Conservation (phyloP, 2,888 invertebrate genomes). For the Cinara cedri region DNA sequence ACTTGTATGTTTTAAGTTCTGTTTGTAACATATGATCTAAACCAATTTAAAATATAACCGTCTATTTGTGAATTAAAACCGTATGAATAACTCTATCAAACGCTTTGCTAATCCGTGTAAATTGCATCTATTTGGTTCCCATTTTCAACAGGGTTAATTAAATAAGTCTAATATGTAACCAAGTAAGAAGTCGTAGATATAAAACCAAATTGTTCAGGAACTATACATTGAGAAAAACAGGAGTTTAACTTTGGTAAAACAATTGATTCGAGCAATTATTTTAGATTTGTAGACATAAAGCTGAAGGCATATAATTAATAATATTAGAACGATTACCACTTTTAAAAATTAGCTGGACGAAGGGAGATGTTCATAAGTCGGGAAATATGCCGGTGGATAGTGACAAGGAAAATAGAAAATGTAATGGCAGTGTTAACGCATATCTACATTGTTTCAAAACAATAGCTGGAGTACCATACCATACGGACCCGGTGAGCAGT, state of each 20-base stretch:
- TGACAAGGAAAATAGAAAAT: constrained; percentile 6
- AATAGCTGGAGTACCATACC: constrained; percentile 6
- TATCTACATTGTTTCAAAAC: constrained; percentile 2
- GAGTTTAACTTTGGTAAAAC: constrained; percentile 1
- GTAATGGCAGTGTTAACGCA: background rate
- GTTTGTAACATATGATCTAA: background rate
- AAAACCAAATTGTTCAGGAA: constrained; percentile 16
- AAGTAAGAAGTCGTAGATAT: background rate
- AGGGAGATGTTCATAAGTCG: background rate
- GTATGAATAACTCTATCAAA: background rate
- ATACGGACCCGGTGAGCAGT: background rate
- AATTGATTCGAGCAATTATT: constrained; percentile 8
- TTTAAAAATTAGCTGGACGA: constrained; percentile 8
- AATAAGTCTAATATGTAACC: constrained; percentile 10
- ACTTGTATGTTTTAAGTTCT: background rate
- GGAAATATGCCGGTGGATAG: constrained; percentile 11
- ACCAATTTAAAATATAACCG: background rate
- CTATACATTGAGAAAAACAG: constrained; percentile 6
- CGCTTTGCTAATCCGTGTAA: constrained; percentile 14
- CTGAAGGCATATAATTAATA: constrained; percentile 4
- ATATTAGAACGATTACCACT: constrained; percentile 2
- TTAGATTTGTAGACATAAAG: constrained; percentile 3
- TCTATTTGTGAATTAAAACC: background rate
- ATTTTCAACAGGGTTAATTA: background rate
- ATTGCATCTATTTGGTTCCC: constrained; percentile 4